Evolutionary conservation across 2,113 vertebrate species (phyloP).

Genomic region (Sceloporus undulatus): DNA sequence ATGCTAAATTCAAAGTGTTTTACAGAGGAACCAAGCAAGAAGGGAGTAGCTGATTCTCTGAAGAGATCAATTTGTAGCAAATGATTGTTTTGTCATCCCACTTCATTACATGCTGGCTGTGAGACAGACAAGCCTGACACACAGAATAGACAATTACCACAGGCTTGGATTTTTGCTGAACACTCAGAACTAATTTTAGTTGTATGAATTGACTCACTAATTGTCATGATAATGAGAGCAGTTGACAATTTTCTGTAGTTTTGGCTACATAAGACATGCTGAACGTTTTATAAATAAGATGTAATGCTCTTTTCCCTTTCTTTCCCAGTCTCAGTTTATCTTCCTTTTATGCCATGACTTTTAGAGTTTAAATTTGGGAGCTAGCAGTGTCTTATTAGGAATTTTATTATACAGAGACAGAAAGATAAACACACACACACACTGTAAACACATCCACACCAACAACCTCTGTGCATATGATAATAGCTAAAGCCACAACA

Average conservation of each 20-base stretch:
- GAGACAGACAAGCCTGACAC: not conserved
- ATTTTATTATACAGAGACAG: too few species aligned
- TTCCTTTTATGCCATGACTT: not conserved
- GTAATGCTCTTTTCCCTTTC: not conserved
- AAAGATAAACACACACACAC: too few species aligned
- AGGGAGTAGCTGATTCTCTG: not conserved
- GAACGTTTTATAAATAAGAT: not conserved
- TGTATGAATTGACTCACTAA: not conserved
- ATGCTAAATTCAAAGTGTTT: not conserved
- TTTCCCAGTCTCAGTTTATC: not conserved
- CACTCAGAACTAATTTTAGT: not conserved
- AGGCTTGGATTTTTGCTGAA: not conserved
- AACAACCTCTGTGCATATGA: too few species aligned
- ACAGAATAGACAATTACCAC: not conserved
- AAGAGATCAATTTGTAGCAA: conserved; percentile 8
- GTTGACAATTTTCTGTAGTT: not conserved
- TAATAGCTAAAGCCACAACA: too few species aligned
- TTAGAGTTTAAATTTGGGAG: not conserved
- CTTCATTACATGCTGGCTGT: not conserved
- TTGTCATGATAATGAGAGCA: not conserved
- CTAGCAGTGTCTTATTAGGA: too few species aligned
- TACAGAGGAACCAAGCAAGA: not conserved
- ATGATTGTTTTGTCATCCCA: not conserved
- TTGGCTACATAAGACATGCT: not conserved
- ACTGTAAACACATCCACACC: too few species aligned